A percentile compares a stretch with the other conserved stretches of the same genome.
Conservation (phyloP, 2,113 vertebrate species). For the Calcarius ornatus region DNA sequence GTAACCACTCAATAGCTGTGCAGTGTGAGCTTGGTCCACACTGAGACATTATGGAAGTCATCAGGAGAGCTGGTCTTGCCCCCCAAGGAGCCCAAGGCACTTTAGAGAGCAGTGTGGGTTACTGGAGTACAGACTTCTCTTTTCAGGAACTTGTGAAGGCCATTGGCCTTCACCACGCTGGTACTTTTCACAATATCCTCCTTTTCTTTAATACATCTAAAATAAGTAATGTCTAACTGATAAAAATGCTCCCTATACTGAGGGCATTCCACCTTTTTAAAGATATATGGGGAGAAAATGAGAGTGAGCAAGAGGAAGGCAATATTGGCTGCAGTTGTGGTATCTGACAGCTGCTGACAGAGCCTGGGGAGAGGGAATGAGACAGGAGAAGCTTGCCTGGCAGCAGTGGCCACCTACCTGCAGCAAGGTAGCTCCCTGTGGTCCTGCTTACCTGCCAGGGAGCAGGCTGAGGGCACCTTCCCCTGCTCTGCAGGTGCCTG, state of each 20-base stretch:
- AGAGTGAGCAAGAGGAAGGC: background rate
- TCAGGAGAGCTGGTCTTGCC: background rate
- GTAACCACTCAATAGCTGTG: background rate
- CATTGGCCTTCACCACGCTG: background rate
- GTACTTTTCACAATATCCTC: background rate
- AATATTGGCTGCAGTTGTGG: background rate
- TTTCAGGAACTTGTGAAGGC: background rate
- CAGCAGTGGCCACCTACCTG: background rate
- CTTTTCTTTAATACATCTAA: background rate
- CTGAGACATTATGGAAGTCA: background rate
- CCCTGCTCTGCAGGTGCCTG: background rate
- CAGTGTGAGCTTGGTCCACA: background rate
- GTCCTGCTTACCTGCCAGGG: background rate
- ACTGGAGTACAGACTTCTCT: background rate
- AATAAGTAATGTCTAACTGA: background rate
- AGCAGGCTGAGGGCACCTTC: background rate
- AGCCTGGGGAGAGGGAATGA: background rate
- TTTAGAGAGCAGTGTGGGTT: background rate
- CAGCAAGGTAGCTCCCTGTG: accelerated
- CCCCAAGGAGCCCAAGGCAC: background rate
- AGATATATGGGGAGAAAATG: background rate
- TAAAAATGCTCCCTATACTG: background rate
- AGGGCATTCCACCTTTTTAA: background rate
- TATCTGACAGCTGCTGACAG: background rate
- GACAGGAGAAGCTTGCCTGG: background rate